phyloP scores from a whole-genome alignment of 30 jellyfish, hydroid and myxozoan species.

The Rhopilema esculentum region DNA sequence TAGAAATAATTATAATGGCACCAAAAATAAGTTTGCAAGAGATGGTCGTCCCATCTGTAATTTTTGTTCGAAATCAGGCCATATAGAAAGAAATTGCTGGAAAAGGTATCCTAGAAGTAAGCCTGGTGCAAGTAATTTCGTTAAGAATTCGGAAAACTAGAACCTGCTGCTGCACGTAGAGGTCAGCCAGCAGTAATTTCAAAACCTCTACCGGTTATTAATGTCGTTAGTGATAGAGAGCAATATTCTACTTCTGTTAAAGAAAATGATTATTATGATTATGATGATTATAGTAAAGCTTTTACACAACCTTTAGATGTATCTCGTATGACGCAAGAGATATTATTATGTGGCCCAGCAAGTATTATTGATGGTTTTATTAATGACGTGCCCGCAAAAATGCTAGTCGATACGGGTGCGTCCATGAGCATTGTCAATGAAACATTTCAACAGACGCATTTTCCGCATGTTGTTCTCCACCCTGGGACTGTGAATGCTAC shows the following conservation, averaged over 20 bases:
- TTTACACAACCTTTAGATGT: not conserved
- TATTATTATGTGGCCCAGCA: constrained; percentile 47
- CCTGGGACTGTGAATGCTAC: constrained; percentile 65
- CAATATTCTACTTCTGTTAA: not conserved
- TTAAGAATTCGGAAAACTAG: too few species aligned
- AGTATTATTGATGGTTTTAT: constrained; percentile 35
- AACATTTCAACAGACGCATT: constrained; percentile 28
- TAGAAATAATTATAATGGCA: too few species aligned
- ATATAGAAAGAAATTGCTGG: too few species aligned
- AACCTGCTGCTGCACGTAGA: too few species aligned
- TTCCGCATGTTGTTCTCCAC: constrained; percentile 28
- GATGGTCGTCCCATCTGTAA: too few species aligned
- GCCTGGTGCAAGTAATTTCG: constrained; percentile 12
- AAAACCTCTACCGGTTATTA: too few species aligned
- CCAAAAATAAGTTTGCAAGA: too few species aligned
- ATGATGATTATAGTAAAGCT: not conserved
- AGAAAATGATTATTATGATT: not conserved
- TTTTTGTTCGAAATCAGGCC: too few species aligned
- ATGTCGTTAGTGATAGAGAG: not conserved
- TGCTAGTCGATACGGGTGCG: constrained; percentile 51
- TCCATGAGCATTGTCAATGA: constrained; percentile 58
- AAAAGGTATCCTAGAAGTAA: not conserved
- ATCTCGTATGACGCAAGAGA: constrained; percentile 1
- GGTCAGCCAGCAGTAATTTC: too few species aligned
- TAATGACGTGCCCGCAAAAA: constrained; percentile 43